Evolutionary conservation across 2,888 invertebrate species (phyloP).

Genomic region (Diarsia dahlii): DNA sequence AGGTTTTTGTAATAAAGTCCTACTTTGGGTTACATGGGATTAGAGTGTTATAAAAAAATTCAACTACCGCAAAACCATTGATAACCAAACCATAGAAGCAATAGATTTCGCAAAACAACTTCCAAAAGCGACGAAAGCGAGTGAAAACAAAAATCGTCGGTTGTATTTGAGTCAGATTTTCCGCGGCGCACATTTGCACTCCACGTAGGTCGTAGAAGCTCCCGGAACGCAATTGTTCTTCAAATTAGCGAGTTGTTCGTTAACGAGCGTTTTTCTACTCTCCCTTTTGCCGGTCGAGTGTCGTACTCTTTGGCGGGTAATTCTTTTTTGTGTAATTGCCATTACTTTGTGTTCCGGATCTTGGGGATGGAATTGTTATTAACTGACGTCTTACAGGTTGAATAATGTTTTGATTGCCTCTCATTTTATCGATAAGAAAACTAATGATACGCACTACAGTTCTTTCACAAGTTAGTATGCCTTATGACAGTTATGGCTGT

Average conservation of each 20-base stretch:
- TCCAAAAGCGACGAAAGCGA: not conserved
- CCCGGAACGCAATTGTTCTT: constrained; percentile 63
- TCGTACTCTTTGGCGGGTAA: constrained; percentile 51
- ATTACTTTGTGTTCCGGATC: constrained; percentile 35
- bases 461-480: too few relatives aligned
- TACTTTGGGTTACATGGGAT: not conserved
- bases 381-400: not conserved
- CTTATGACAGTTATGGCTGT: too few relatives aligned
- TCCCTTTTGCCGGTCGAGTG: constrained; percentile 61
- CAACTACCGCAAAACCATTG: not conserved
- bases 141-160: not conserved
- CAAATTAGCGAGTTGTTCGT: constrained; percentile 73
- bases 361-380: constrained; percentile 1
- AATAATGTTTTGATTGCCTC: not conserved
- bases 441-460: too few relatives aligned
- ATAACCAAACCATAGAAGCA: not conserved
- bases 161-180: constrained; percentile 48
- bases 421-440: not conserved
- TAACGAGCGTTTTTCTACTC: constrained; percentile 73
- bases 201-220: constrained; percentile 48
- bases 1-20: not conserved
- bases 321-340: constrained; percentile 60
- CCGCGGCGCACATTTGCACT: constrained; percentile 56
- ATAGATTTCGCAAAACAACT: constrained; percentile 5
- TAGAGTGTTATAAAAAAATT: not conserved